A percentile compares a stretch with the other conserved stretches of the same genome.
These are phyloP conservation scores for Hemicentrotus pulcherrimus DNA, from an alignment of 35 echinoderm and acorn worm species.

Conservation along the genomic window DNA sequence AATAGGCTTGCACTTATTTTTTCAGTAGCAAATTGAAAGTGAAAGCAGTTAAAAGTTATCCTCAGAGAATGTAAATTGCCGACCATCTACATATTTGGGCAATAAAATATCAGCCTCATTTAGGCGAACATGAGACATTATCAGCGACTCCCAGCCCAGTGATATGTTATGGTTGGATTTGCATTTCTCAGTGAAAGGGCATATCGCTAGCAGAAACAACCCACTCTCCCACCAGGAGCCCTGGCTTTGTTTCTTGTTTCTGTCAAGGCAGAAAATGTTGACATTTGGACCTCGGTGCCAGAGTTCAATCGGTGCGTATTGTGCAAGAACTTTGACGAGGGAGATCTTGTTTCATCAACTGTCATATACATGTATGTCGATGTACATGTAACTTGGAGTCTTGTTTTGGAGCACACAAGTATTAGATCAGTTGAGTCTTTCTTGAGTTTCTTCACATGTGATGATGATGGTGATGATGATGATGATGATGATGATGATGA, in stretches of 20 bases:
- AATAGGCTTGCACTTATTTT: background rate
- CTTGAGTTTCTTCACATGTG: too few species aligned
- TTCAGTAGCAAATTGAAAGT: background rate
- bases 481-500: too few species aligned
- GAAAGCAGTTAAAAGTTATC: background rate
- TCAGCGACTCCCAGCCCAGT: background rate
- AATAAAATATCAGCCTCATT: background rate
- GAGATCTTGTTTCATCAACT: conserved; percentile 12
- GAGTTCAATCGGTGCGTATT: background rate
- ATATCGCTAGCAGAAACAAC: conserved; percentile 17
- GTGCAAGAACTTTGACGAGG: conserved; percentile 1
- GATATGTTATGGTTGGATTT: background rate
- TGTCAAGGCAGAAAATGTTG: background rate
- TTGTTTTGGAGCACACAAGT: background rate
- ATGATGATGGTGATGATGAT: too few species aligned
- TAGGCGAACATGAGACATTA: background rate
- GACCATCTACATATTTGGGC: background rate
- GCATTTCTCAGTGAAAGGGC: background rate
- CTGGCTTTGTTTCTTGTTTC: background rate
- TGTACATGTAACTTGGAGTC: too few species aligned
- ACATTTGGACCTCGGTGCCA: background rate
- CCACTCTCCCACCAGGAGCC: background rate
- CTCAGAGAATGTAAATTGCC: background rate
- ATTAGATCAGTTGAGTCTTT: too few species aligned
- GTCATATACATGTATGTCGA: background rate